Evolutionary conservation across 2,888 invertebrate species (phyloP), one percentile per base, ranked within the genome.

Genomic region (Shargacucullia verbasci): DNA sequence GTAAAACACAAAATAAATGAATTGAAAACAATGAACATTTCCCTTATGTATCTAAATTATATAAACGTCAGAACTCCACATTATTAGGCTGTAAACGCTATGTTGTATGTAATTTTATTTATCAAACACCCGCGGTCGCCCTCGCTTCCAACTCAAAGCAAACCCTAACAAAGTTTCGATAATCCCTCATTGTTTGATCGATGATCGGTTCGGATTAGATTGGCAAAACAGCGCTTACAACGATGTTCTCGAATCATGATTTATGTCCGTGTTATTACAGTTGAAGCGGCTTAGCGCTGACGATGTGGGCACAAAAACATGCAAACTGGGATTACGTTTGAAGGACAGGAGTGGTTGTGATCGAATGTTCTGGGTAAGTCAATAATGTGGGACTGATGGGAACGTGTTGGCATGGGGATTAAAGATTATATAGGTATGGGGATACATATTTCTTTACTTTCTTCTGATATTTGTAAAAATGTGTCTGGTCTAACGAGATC

Each of bases 141-240:
- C 0, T 5, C 54, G 39, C 61, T 48, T 34, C 10, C 34, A 50
- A 56, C 49, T 77, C 56, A 12, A 8, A 57, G 50, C 70, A 40
- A 27, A 39, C 29, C 34, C 56, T 37, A 73, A 78, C 73, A 71
- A 73, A 69, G 58, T 76, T 75, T 45, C 58, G 54, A 56, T 77
- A 77, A 77, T 73, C 73, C 63, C 39, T 54, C 63, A 65, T 76
- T 76, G 71, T 73, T 76, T 77, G 77, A 78, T 78, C 71, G 76
- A 77, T 76, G 78, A 59, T 66, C 73, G 54, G 39, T 14, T 39
- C 34, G 62, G 71, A 71, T 76, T 71, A 77, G 59, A 67, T 69
- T 67, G 54, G 60, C 52, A 70, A 58, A 59, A 15, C 54, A 73
- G 69, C 70, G 66, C 56, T 72, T 76, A 54, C 34, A 67, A 54